Conservation (phyloP, 2,113 vertebrate genomes). For the Verasper variegatus region DNA sequence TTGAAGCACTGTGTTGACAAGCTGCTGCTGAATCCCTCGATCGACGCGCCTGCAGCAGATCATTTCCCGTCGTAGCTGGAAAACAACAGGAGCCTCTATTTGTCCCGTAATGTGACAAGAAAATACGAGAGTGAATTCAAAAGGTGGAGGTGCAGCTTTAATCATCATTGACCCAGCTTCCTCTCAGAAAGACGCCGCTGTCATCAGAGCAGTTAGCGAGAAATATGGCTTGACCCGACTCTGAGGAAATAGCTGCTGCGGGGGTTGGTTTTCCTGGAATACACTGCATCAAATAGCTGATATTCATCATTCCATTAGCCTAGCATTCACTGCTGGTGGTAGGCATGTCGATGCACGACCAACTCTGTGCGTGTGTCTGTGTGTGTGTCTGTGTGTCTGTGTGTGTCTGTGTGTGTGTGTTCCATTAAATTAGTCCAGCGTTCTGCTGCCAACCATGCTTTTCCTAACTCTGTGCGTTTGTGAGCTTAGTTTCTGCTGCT, state of each 20-base stretch:
- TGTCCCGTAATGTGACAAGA: constrained; percentile 6
- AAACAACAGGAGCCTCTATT: neutral
- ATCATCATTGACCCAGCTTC: constrained; percentile 64
- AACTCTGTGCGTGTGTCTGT: neutral
- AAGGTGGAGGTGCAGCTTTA: constrained; percentile 38
- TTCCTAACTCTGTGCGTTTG: constrained; percentile 17
- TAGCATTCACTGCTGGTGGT: constrained; percentile 36
- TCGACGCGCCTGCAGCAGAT: neutral
- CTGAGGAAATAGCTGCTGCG: constrained; percentile 48
- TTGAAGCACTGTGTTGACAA: no score
- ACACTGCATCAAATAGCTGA: constrained; percentile 34
- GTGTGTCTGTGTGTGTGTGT: constrained; percentile 16
- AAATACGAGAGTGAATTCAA: neutral
- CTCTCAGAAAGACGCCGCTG: constrained; percentile 41
- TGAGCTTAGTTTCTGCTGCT: neutral
- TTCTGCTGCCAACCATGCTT: neutral
- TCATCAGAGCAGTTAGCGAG: constrained; percentile 53
- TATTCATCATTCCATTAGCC: constrained; percentile 68
- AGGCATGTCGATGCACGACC: constrained; percentile 25
- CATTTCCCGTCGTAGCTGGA: neutral
- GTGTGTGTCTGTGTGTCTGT: constrained; percentile 6
- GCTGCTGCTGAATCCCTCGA: no score
- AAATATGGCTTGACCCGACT: constrained; percentile 47
- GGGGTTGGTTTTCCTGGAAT: constrained; percentile 68
- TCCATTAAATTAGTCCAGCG: constrained; percentile 48